These are phyloP conservation scores for Carassius auratus DNA, from an alignment of 2,113 vertebrate genomes.

Conservation along the genomic window DNA sequence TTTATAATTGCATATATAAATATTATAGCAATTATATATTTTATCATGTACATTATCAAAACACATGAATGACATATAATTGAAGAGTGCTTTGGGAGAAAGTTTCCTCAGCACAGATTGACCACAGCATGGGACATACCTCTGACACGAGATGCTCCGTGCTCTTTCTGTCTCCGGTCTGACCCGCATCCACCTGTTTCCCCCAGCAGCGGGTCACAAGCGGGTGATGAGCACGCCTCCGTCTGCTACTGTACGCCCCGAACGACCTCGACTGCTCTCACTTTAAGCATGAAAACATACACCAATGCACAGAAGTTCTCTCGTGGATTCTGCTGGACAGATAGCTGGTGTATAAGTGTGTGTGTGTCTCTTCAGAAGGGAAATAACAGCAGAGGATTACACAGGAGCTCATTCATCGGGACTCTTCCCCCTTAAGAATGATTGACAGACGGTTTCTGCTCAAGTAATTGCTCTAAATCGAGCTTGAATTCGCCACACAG, in stretches of 20 bases:
- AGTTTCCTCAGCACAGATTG: neutral
- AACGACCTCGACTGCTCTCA: neutral
- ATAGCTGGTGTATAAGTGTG: neutral
- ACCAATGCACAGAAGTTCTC: neutral
- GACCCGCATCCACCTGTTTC: conserved; percentile 28
- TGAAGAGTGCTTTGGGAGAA: neutral
- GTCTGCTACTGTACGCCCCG: neutral
- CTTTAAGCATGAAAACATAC: neutral
- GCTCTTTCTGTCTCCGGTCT: neutral
- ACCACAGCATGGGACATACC: neutral
- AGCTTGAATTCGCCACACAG: conserved; percentile 69
- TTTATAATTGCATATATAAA: too few relatives aligned
- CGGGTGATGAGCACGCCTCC: neutral
- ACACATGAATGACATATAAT: neutral
- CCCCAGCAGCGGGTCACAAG: neutral
- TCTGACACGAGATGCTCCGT: neutral
- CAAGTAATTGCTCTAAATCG: conserved; percentile 85
- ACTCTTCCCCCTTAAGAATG: conserved; percentile 87
- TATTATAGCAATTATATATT: too few relatives aligned
- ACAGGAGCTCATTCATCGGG: conserved; percentile 83
- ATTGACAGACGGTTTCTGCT: conserved; percentile 85
- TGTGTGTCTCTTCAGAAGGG: conserved; percentile 44
- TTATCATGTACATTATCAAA: neutral
- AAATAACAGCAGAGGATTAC: conserved; percentile 82
- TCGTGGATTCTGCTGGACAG: neutral